phyloP scores from a whole-genome alignment of 1,140 invertebrate species.

The Harlomillsia oculata region DNA sequence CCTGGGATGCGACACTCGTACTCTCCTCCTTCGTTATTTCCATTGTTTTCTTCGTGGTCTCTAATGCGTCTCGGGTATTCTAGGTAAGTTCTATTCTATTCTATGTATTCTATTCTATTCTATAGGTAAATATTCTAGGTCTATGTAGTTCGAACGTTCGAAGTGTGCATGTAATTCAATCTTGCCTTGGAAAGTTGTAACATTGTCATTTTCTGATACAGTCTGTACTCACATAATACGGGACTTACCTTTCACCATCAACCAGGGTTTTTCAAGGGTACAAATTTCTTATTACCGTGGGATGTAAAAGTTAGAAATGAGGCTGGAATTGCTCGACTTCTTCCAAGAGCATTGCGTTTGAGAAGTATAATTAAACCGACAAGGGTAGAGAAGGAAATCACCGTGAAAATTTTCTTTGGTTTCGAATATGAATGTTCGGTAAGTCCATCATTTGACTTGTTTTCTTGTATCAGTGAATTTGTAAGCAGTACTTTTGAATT shows the following conservation, averaged over 20 bases:
- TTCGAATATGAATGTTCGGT: slow-evolving; percentile 86
- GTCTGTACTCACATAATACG: slow-evolving; percentile 38
- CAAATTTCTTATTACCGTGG: slow-evolving; percentile 81
- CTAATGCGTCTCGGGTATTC: slow-evolving; percentile 80
- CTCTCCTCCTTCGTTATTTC: slow-evolving; percentile 65
- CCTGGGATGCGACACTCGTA: slow-evolving; percentile 77
- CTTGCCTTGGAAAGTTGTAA: background rate
- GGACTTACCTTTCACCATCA: slow-evolving; percentile 48
- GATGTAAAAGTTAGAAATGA: slow-evolving; percentile 65
- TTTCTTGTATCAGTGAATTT: slow-evolving; percentile 47
- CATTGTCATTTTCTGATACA: background rate
- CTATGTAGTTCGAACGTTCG: too few relatives aligned
- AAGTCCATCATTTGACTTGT: slow-evolving; percentile 39
- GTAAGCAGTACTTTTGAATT: slow-evolving; percentile 60
- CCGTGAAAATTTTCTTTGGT: slow-evolving; percentile 89
- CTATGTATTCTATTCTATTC: background rate
- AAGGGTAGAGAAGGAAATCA: slow-evolving; percentile 48
- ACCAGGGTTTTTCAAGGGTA: slow-evolving; percentile 72
- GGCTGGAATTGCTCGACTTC: slow-evolving; percentile 24
- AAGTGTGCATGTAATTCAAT: background rate
- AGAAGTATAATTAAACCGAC: slow-evolving; percentile 15
- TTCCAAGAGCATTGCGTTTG: slow-evolving; percentile 12
- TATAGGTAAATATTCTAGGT: too few relatives aligned
- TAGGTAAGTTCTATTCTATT: slow-evolving; percentile 38
- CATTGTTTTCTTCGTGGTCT: slow-evolving; percentile 87